phyloP scores from a whole-genome alignment of 35 echinoderm and acorn worm species.

The Apostichopus japonicus region DNA sequence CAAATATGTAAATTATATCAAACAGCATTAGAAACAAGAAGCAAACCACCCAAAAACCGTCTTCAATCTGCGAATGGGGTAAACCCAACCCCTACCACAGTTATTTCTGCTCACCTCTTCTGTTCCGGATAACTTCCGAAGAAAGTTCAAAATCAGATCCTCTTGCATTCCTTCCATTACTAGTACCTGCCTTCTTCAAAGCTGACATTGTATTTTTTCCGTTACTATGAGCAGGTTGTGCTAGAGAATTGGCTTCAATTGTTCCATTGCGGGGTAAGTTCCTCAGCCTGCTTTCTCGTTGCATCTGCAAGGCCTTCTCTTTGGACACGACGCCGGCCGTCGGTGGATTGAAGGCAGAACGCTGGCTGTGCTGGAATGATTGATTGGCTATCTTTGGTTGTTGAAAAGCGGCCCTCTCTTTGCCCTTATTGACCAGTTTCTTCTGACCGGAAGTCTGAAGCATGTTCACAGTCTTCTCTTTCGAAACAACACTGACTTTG shows the following conservation, averaged over 20 bases:
- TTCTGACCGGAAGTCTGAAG: not conserved
- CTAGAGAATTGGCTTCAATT: not conserved
- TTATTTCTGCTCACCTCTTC: not conserved
- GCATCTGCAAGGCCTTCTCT: not conserved
- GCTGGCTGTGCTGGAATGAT: conserved; percentile 11
- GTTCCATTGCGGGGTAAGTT: not conserved
- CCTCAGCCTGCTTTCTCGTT: not conserved
- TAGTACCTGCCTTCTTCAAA: not conserved
- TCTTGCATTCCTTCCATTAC: not conserved
- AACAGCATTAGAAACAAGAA: too few relatives aligned
- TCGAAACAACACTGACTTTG: conserved; percentile 29
- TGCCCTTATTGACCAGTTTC: not conserved
- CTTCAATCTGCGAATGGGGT: too few relatives aligned
- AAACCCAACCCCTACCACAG: too few relatives aligned
- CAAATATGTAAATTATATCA: too few relatives aligned
- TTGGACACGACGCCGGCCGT: not conserved
- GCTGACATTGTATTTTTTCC: not conserved
- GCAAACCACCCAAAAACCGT: too few relatives aligned
- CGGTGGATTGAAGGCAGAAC: not conserved
- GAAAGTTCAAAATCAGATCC: not conserved
- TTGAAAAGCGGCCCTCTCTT: not conserved
- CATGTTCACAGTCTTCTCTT: conserved; percentile 18
- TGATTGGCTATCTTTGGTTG: not conserved
- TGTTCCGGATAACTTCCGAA: not conserved
- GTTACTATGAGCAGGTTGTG: not conserved